A percentile compares a stretch with the other conserved stretches of the same genome.
These are phyloP conservation scores for Nasonia vitripennis DNA, from an alignment of 1,140 invertebrate genomes.

Conservation along the genomic window DNA sequence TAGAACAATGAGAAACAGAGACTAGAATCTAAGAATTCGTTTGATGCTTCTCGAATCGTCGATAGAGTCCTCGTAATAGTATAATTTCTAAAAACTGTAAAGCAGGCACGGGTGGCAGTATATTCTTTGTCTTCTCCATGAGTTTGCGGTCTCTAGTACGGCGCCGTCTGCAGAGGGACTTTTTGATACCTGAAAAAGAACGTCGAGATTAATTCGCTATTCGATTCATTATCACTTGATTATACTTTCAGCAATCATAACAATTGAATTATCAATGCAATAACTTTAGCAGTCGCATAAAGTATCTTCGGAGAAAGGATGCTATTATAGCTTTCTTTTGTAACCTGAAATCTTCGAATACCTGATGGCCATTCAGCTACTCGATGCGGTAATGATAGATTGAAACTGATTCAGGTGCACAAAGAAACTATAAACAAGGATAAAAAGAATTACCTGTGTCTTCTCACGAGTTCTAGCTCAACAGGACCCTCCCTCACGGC, in stretches of 20 bases:
- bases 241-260: background rate
- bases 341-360: background rate
- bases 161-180: constrained; percentile 65
- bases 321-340: background rate
- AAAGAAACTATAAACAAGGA: constrained; percentile 3
- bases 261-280: background rate
- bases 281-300: background rate
- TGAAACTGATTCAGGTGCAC: background rate
- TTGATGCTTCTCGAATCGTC: constrained; percentile 28
- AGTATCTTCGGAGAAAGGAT: background rate
- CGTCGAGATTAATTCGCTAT: background rate
- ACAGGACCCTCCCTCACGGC: constrained; percentile 84
- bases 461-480: constrained; percentile 80
- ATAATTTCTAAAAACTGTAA: constrained; percentile 10
- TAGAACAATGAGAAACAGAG: constrained; percentile 49
- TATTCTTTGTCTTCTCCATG: constrained; percentile 16
- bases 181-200: constrained; percentile 68
- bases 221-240: background rate
- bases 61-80: constrained; percentile 13
- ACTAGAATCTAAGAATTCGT: constrained; percentile 53
- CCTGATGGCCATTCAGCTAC: background rate
- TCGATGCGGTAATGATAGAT: background rate
- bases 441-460: constrained; percentile 69
- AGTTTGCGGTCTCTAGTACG: constrained; percentile 59
- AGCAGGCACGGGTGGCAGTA: constrained; percentile 42